These are phyloP conservation scores for Hydractinia echinata DNA, from an alignment of 30 jellyfish, hydroid and myxozoan species.

Conservation along the genomic window DNA sequence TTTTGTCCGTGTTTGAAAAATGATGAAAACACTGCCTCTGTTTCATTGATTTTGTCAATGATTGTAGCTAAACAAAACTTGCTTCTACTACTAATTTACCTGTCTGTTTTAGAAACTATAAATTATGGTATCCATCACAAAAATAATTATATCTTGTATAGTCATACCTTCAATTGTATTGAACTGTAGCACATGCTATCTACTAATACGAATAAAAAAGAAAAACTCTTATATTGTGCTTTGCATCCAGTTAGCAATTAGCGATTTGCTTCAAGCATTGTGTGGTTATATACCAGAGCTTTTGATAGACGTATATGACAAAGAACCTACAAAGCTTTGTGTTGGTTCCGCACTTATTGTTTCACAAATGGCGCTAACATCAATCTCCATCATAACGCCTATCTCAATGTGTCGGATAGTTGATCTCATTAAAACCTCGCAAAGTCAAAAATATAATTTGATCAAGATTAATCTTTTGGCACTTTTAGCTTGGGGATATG, in stretches of 20 bases:
- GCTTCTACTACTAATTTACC: no score
- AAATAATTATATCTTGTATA: no score
- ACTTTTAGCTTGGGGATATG: not conserved
- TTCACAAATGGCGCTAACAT: not conserved
- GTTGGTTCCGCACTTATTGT: not conserved
- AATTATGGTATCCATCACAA: no score
- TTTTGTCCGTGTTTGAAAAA: no score
- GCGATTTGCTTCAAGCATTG: not conserved
- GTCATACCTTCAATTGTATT: not conserved
- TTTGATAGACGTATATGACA: not conserved
- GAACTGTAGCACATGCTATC: not conserved
- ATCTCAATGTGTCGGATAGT: not conserved
- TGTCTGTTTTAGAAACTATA: no score
- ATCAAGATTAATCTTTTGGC: not conserved
- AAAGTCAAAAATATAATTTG: no score
- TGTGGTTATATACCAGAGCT: not conserved
- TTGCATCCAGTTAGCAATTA: not conserved
- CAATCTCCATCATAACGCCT: not conserved
- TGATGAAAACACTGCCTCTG: no score
- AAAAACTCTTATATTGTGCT: not conserved
- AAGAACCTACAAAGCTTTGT: not conserved
- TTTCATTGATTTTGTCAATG: no score
- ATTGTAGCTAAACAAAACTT: no score
- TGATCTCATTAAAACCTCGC: not conserved
- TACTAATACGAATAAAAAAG: not conserved